These are phyloP conservation scores for Sprattus sprattus DNA, from an alignment of 2,113 vertebrate species.

Conservation along the genomic window DNA sequence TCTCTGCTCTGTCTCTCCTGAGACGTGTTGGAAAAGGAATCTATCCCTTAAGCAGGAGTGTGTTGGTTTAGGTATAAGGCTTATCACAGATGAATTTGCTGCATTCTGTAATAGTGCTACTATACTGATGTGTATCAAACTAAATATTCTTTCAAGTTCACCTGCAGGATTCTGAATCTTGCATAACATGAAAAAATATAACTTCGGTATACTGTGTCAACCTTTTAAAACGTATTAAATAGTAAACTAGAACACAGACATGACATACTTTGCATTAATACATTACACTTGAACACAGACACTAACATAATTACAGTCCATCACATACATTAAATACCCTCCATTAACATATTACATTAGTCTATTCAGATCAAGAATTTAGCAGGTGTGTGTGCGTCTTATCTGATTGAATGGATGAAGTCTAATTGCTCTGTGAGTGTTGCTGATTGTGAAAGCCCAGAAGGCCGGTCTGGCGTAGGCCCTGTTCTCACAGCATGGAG, in stretches of 20 bases:
- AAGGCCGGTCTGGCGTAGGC: neutral
- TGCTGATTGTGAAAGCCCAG: neutral
- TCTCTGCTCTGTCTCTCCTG: neutral
- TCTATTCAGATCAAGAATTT: neutral
- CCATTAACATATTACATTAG: neutral
- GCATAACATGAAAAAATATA: neutral
- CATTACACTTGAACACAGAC: neutral
- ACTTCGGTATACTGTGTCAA: neutral
- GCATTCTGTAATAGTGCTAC: neutral
- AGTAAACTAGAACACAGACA: neutral
- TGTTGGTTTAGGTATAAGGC: neutral
- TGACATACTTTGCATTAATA: neutral
- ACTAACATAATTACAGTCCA: neutral
- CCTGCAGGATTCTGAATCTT: neutral
- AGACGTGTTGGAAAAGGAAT: neutral
- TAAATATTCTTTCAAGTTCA: neutral
- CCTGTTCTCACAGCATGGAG: constrained; percentile 13
- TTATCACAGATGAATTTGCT: neutral
- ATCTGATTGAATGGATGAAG: neutral
- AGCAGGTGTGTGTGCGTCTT: neutral
- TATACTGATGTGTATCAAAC: neutral
- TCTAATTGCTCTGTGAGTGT: neutral
- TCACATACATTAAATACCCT: neutral
- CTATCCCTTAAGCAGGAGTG: neutral
- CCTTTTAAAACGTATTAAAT: neutral